phyloP scores from a whole-genome alignment of 1,140 invertebrate species.

The Rhopalosiphum maidis region DNA sequence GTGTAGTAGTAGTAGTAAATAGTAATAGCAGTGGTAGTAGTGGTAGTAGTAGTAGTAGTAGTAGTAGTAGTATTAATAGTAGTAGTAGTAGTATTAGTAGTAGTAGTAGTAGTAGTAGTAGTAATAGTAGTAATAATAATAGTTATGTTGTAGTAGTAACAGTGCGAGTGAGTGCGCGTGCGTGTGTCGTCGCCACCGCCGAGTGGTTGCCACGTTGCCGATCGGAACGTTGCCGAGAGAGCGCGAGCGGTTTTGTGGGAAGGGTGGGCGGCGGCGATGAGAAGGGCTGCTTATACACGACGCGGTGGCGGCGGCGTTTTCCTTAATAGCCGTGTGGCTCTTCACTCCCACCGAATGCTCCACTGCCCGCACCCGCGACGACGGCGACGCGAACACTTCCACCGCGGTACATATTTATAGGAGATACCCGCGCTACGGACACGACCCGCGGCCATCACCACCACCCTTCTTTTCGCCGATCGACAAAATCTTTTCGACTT shows the following conservation, averaged over 20 bases:
- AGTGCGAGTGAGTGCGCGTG: neutral
- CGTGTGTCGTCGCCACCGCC: neutral
- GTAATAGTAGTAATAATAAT: conserved; percentile 12
- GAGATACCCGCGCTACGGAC: neutral
- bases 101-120: conserved; percentile 3
- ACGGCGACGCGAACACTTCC: neutral
- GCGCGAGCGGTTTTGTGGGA: neutral
- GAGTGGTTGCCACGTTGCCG: conserved; percentile 54
- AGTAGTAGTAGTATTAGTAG: conserved; percentile 21
- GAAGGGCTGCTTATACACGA: neutral
- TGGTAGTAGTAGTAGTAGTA: neutral
- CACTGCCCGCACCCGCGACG: neutral
- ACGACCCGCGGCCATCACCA: neutral
- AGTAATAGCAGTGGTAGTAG: neutral
- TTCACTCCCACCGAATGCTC: neutral
- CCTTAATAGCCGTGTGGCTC: conserved; percentile 29
- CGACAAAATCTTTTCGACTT: neutral
- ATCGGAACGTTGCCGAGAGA: conserved; percentile 10
- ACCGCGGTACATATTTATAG: neutral
- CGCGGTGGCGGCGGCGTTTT: conserved; percentile 12
- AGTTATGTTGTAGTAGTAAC: conserved; percentile 16
- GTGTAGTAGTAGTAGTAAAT: neutral
- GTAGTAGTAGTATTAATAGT: neutral
- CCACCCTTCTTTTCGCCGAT: neutral
- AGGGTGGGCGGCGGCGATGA: neutral